A percentile compares a stretch with the other conserved stretches of the same genome.
phyloP scores from a whole-genome alignment of 2,113 vertebrate genomes.

The Psilopsiagon aymara region DNA sequence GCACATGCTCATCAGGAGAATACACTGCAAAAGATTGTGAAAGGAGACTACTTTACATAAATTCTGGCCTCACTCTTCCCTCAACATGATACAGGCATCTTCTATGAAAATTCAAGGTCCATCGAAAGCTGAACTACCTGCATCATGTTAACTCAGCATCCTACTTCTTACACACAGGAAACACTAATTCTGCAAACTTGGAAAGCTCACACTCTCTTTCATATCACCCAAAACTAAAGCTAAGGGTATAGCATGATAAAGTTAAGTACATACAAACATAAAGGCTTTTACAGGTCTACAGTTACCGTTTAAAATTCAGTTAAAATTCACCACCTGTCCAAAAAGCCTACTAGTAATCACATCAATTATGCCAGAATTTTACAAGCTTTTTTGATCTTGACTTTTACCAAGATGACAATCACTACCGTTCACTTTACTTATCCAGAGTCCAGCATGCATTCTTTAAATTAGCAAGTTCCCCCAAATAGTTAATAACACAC shows the following conservation, averaged over 20 bases:
- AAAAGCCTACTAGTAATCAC: background rate
- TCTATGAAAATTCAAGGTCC: background rate
- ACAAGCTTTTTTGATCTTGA: background rate
- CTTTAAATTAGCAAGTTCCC: background rate
- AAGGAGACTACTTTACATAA: background rate
- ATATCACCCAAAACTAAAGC: background rate
- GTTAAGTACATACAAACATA: background rate
- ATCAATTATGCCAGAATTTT: background rate
- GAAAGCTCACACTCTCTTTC: background rate
- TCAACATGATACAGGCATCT: background rate
- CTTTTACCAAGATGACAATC: background rate
- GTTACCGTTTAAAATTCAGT: background rate
- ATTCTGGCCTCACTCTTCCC: background rate
- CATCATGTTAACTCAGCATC: background rate
- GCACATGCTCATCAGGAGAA: accelerated
- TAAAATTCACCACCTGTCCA: background rate
- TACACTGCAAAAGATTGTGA: background rate
- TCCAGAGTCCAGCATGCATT: background rate
- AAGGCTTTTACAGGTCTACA: background rate
- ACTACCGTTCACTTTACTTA: background rate
- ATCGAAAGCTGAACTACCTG: background rate
- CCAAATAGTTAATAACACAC: background rate
- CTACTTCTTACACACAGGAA: background rate
- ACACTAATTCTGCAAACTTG: background rate
- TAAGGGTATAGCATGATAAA: background rate